Conservation (phyloP, 2,113 vertebrate species). For the Xiphorhynchus elegans region DNA sequence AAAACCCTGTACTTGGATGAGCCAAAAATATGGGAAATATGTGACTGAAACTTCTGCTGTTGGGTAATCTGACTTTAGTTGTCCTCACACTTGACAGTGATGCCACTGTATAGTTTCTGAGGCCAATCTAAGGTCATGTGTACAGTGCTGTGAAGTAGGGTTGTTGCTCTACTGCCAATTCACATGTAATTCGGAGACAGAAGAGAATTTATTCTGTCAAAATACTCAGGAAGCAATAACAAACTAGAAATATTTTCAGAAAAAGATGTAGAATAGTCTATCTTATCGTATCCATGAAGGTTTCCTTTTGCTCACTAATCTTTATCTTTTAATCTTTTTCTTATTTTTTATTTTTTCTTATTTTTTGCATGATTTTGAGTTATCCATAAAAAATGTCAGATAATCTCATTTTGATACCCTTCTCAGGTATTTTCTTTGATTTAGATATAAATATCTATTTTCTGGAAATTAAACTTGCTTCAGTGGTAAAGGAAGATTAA, state of each 20-base stretch:
- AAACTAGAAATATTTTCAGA: neutral
- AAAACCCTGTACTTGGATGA: neutral
- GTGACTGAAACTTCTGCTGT: neutral
- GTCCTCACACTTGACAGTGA: neutral
- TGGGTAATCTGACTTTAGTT: neutral
- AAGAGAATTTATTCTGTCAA: neutral
- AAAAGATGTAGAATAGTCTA: neutral
- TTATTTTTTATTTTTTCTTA: neutral
- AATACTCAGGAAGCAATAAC: neutral
- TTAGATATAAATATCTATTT: neutral
- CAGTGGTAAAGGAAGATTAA: neutral
- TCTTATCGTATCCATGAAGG: neutral
- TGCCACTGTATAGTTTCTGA: neutral
- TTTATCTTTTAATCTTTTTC: neutral
- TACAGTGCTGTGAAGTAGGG: neutral
- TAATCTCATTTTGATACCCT: neutral
- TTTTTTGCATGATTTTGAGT: neutral
- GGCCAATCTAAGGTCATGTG: neutral
- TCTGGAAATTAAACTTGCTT: neutral
- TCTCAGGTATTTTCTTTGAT: neutral
- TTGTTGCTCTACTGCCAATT: neutral
- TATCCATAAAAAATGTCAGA: neutral
- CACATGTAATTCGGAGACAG: neutral
- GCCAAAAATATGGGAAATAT: neutral
- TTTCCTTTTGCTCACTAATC: neutral